A percentile compares a stretch with the other conserved stretches of the same genome.
Evolutionary conservation across 2,888 invertebrate species (phyloP).

Genomic region (Oscheius sp.): DNA sequence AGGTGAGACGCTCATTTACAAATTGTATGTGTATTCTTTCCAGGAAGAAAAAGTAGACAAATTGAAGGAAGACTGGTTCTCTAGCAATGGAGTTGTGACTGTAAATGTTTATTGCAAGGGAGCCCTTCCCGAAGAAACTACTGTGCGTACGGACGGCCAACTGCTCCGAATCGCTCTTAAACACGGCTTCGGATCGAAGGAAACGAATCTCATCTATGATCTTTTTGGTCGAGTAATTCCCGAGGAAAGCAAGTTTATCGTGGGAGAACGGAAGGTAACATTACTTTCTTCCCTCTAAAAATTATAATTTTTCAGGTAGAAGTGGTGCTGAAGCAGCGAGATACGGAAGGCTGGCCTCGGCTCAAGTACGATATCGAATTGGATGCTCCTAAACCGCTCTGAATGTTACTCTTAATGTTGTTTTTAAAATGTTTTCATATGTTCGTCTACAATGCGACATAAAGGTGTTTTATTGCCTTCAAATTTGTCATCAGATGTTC

Average conservation of each 20-base stretch:
- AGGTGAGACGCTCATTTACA: conserved; percentile 74
- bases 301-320: conserved; percentile 55
- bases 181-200: conserved; percentile 66
- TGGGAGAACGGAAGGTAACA: conserved; percentile 67
- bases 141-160: conserved; percentile 86
- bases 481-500: too few species aligned
- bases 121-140: conserved; percentile 84
- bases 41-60: conserved; percentile 68
- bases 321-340: conserved; percentile 66
- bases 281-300: background rate
- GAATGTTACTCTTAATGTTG: background rate
- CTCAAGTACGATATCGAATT: conserved; percentile 59
- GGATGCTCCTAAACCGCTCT: conserved; percentile 36
- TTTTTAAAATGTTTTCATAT: background rate
- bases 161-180: conserved; percentile 67
- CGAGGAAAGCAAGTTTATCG: conserved; percentile 57
- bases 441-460: background rate
- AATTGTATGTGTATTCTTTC: conserved; percentile 15
- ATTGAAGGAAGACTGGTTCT: conserved; percentile 71
- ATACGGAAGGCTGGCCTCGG: conserved; percentile 64
- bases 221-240: conserved; percentile 68
- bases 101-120: conserved; percentile 76
- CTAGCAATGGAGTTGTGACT: conserved; percentile 63
- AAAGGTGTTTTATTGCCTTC: too few species aligned
- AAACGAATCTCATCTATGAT: conserved; percentile 61